A percentile compares a stretch with the other conserved stretches of the same genome.
Evolutionary conservation across 2,113 vertebrate species (phyloP).

Genomic region (Campylorhamphus procurvoides): DNA sequence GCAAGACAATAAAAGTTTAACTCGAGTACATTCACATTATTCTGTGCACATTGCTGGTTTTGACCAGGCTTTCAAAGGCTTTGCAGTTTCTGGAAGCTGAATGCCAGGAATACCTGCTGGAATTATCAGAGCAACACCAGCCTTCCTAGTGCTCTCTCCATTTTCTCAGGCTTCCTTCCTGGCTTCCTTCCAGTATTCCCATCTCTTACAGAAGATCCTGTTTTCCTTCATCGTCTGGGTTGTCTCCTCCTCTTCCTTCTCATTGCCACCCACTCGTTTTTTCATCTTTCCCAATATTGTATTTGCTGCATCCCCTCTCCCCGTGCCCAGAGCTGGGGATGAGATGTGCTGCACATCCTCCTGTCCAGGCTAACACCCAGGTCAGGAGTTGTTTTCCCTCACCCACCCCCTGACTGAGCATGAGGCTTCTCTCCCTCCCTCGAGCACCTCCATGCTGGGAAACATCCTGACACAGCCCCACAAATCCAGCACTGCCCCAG

Average conservation of each 20-base stretch:
- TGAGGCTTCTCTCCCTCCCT: neutral
- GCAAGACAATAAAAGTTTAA: neutral
- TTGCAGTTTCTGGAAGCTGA: neutral
- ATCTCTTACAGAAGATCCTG: conserved; percentile 56
- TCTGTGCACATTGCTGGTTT: neutral
- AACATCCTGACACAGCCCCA: neutral
- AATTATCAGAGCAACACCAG: neutral
- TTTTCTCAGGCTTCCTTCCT: conserved; percentile 68
- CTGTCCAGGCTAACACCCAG: neutral
- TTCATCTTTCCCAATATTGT: conserved; percentile 40
- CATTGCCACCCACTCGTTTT: conserved; percentile 28
- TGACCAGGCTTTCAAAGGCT: neutral
- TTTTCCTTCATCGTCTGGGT: conserved; percentile 28
- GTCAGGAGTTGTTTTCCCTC: neutral
- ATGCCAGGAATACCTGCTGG: conserved; percentile 6
- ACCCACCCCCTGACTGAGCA: neutral
- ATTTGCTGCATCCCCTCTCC: neutral
- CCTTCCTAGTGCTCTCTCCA: conserved; percentile 19
- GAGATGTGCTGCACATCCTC: neutral
- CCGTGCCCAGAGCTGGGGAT: fast-evolving
- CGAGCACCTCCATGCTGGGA: fast-evolving
- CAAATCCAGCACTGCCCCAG: neutral
- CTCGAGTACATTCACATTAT: neutral
- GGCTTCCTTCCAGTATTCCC: conserved; percentile 52
- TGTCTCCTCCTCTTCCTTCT: conserved; percentile 69